These are phyloP conservation scores for Eurystomus gularis DNA, from an alignment of 2,113 vertebrate genomes.

Conservation along the genomic window DNA sequence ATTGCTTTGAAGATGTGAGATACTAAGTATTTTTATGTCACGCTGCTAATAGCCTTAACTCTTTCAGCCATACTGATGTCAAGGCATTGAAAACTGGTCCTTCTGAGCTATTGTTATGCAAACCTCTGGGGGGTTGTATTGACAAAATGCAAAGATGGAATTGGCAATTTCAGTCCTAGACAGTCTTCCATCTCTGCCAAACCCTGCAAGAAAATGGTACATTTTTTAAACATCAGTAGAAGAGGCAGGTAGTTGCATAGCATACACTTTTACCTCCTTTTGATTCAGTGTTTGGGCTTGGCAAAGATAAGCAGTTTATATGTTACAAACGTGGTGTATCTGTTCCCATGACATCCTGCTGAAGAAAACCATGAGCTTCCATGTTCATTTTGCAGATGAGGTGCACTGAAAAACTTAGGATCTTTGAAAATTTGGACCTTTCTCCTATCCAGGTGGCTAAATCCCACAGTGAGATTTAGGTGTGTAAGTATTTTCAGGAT, in stretches of 20 bases:
- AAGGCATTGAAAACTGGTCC: not conserved
- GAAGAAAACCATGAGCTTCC: not conserved
- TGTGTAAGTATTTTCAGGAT: not conserved
- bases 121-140: not conserved
- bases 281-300: not conserved
- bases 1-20: slow-evolving; percentile 21
- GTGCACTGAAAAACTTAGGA: not conserved
- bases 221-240: not conserved
- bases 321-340: not conserved
- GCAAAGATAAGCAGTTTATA: not conserved
- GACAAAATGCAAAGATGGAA: not conserved
- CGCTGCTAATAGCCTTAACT: slow-evolving; percentile 6
- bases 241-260: not conserved
- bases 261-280: not conserved
- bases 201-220: not conserved
- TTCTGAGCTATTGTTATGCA: not conserved
- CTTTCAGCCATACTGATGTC: not conserved
- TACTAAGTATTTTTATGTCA: slow-evolving; percentile 37
- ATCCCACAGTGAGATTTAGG: not conserved
- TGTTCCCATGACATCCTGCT: not conserved
- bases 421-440: not conserved
- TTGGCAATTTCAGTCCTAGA: not conserved
- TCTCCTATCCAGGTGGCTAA: slow-evolving; percentile 1
- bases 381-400: not conserved
- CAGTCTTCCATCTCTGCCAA: not conserved